Evolutionary conservation across 2,113 vertebrate genomes (phyloP).

Genomic region (Cynoglossus semilaevis): DNA sequence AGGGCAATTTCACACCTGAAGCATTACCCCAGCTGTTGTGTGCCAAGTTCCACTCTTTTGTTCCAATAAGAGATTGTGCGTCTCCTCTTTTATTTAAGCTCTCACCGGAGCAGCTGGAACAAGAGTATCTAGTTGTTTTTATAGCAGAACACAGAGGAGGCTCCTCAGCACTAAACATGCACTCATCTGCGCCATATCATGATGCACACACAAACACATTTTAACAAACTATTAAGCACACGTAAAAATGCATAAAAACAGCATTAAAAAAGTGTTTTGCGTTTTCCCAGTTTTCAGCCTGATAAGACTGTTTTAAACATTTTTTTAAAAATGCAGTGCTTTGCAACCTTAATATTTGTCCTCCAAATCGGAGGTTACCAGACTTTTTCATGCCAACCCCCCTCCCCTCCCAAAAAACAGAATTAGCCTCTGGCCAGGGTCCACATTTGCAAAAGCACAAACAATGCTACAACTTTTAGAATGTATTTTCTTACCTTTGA

Average conservation of each 20-base stretch:
- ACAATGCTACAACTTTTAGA: too few relatives aligned
- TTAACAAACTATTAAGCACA: slow-evolving; percentile 39
- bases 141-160: slow-evolving; percentile 37
- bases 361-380: too few relatives aligned
- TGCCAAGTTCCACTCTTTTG: slow-evolving; percentile 58
- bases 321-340: too few relatives aligned
- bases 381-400: too few relatives aligned
- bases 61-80: slow-evolving; percentile 50
- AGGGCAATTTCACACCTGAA: slow-evolving; percentile 69
- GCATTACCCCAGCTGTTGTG: slow-evolving; percentile 51
- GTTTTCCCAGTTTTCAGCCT: slow-evolving; percentile 2
- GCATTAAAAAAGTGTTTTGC: too few relatives aligned
- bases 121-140: slow-evolving; percentile 27
- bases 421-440: too few relatives aligned
- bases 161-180: slow-evolving; percentile 33
- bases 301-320: slow-evolving; percentile 48
- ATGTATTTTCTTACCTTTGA: too few relatives aligned
- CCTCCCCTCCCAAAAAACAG: too few relatives aligned
- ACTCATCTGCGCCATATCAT: slow-evolving; percentile 39
- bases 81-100: slow-evolving; percentile 33
- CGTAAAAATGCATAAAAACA: too few relatives aligned
- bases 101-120: slow-evolving; percentile 51
- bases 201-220: slow-evolving; percentile 43
- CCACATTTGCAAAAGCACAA: too few relatives aligned
- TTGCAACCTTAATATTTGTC: too few relatives aligned